Base-by-base conservation (phyloP, 2,888 invertebrate species). In the Eledone cirrhosa region DNA sequence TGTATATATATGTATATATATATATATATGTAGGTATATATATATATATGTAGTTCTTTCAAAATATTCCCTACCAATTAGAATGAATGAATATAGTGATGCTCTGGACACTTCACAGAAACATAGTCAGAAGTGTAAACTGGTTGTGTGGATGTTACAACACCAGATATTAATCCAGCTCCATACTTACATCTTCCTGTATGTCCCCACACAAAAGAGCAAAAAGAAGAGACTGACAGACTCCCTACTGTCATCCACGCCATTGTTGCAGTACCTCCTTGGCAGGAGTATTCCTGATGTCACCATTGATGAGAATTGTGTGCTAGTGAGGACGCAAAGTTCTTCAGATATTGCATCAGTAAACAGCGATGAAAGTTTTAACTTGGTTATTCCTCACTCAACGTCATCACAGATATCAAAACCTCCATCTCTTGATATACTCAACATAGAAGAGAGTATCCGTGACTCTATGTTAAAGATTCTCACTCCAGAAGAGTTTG, bases 81-180 rank as follows among this genome's bases (percentile, higher is more conserved):
- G 95, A 0, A 92, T 96, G 81, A 93, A 94, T 13, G 95, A 95
- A 74, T 86, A 89, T 77, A 83, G 87, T 63, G 89, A 89, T 81
- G 88, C 90, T 7, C 83, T 91, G 59, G 87, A 88, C 77, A 85
- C 86, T 13, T 87, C 87, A 11, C 88, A 91, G 65, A 88, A 90
- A 79, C 90, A 91, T 91, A 87, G 88, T 33, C 89, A 91, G 85
- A 91, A 96, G 79, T 87, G 89, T 14, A 83, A 85, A 78, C 87
- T 95, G 90, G 95, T 98, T n/a, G 94, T 97, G 80, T 98, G 98
- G 98, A 93, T 98, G 93, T 92, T 98, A 85, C 95, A 96, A 85
- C 94, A 96, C 85, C 94, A 96, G 83, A 92, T 98, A 80, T 91
- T 98, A 47, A 92, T 97, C 88, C 98, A 98, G 91, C 92, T 98